phyloP scores from a whole-genome alignment of 1,140 invertebrate species.

The Caenorhabditis elegans region DNA sequence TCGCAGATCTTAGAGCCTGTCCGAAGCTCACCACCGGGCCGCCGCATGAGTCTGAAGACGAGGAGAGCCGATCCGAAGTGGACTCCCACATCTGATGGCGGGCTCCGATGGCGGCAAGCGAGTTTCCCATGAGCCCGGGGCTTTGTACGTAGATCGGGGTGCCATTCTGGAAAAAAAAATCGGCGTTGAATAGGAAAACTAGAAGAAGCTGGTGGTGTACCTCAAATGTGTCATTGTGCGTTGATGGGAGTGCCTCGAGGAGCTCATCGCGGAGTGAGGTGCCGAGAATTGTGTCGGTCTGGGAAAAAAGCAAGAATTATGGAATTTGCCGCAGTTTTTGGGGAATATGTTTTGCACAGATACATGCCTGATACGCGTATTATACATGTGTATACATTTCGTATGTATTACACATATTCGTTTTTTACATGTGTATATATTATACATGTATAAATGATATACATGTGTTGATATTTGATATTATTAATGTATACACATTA shows the following conservation, averaged over 20 bases:
- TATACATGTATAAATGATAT: too few species aligned
- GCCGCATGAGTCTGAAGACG: constrained; percentile 30
- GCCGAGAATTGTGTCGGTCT: background rate
- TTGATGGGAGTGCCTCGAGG: background rate
- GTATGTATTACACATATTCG: too few species aligned
- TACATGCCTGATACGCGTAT: too few species aligned
- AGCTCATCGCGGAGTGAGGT: constrained; percentile 18
- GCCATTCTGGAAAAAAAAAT: background rate
- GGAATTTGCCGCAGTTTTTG: too few species aligned
- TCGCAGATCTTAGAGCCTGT: constrained; percentile 40
- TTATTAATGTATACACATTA: too few species aligned
- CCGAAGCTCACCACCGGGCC: constrained; percentile 34
- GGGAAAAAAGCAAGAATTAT: background rate
- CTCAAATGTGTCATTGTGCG: background rate
- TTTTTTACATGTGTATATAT: too few species aligned
- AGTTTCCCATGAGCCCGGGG: background rate
- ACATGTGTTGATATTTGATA: too few species aligned
- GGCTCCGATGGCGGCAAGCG: background rate
- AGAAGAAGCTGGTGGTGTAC: too few species aligned
- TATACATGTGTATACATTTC: too few species aligned
- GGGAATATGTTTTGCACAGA: too few species aligned
- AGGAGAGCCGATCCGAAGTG: background rate
- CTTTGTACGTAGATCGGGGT: background rate
- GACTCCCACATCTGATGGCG: constrained; percentile 14
- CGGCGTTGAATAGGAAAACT: too few species aligned